Evolutionary conservation across 2,113 vertebrate genomes (phyloP).

Genomic region (Corythaeola cristata): DNA sequence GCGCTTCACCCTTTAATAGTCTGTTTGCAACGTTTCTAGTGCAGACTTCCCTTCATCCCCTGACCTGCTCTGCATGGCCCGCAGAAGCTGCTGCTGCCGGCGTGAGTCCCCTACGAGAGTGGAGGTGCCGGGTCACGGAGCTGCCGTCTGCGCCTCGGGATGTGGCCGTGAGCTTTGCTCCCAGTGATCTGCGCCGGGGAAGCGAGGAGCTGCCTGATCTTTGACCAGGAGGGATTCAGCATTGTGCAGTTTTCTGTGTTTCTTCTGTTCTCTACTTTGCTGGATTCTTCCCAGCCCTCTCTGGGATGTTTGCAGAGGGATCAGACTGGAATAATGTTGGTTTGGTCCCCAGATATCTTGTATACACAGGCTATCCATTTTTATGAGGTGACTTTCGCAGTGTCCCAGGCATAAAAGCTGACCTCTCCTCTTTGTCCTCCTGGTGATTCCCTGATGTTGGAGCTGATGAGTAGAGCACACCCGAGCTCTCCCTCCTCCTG

Average conservation of each 20-base stretch:
- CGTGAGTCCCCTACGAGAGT: accelerated
- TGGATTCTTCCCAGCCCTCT: neutral
- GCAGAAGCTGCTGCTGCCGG: neutral
- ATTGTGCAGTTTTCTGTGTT: neutral
- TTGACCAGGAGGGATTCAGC: neutral
- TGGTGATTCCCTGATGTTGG: neutral
- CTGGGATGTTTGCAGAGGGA: neutral
- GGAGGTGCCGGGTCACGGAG: neutral
- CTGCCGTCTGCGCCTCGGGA: neutral
- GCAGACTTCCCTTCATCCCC: neutral
- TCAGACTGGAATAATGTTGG: neutral
- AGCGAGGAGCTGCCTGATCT: neutral
- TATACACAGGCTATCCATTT: neutral
- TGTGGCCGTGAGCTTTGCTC: neutral
- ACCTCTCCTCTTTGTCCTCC: neutral
- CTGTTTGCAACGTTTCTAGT: neutral
- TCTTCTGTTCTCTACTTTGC: neutral
- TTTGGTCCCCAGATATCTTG: neutral
- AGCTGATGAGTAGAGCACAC: neutral
- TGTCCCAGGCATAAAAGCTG: neutral
- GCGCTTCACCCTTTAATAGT: neutral
- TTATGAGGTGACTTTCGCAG: neutral
- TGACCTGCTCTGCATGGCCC: neutral
- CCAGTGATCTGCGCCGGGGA: accelerated
- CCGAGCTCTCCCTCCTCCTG: neutral